Base-by-base conservation (phyloP, 2,113 vertebrate species). In the Centrocercus urophasianus region DNA sequence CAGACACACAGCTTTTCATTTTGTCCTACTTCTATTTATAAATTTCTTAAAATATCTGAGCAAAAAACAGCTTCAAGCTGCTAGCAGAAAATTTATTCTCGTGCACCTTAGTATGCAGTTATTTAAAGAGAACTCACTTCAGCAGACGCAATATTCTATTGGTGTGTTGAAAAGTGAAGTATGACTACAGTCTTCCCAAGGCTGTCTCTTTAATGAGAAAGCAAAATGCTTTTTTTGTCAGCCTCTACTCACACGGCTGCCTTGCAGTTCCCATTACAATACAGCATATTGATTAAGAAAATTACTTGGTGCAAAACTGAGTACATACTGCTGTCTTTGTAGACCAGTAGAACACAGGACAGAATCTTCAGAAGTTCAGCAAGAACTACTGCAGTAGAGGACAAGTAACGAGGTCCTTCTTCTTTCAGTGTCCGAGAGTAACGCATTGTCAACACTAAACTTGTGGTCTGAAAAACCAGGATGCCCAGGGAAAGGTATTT, bases 401-500 rank as follows among this genome's bases (percentile, higher is more conserved):
- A 99, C 50, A 99, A 98, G 97, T 99, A 99, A 30, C 99, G 99
- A 16, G 99, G 99, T 42, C 99, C 99, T 28, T 99, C 99, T 40
- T 98, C 98, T 96, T 98, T 99, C 90, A 99, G 97, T 6, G 99
- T 99, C 72, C 99, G 99, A 79, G 99, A 99, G 96, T 99, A 99
- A 59, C 99, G 98, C 99, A 99, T 99, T 54, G 99, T 99, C 90
- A 99, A 97, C 87, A 99, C 99, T 97, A 99, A 98, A 83, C 98
- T 99, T 34, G 99, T 99, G 84, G 99, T 99, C 98, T 99, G 99
- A 96, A 99, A 99, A 89, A 99, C 99, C 97, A 99, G 97, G 96
- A 99, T 98, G 77, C 99, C 98, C 97, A 99, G 97, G 71, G 99
- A 99, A 83, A 99, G 97, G 97, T 99, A 99, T 97, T 99, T 99